Percentiles rank a stretch among this genome's conserved stretches.
Conservation (phyloP, 2,888 invertebrate species). For the Panzeria rudis region DNA sequence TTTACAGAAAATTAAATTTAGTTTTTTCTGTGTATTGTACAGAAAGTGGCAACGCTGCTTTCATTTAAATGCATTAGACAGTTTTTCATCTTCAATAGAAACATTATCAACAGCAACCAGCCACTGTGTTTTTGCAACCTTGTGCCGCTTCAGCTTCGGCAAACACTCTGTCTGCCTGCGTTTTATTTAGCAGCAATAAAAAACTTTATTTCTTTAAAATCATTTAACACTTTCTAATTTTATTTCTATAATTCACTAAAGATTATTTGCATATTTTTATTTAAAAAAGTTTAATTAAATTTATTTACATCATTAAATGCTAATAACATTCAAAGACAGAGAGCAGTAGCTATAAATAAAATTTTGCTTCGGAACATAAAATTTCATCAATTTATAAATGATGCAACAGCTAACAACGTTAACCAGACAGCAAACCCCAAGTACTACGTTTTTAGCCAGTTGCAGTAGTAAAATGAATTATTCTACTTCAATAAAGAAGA, state of each 20-base stretch:
- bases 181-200: background rate
- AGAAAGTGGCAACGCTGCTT: too few species aligned
- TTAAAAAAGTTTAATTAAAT: slow-evolving; percentile 48
- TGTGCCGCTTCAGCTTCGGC: too few species aligned
- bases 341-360: slow-evolving; percentile 62
- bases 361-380: slow-evolving; percentile 52
- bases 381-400: slow-evolving; percentile 70
- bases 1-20: too few species aligned
- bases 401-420: slow-evolving; percentile 61
- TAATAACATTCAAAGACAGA: slow-evolving; percentile 24
- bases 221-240: slow-evolving; percentile 1
- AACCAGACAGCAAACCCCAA: slow-evolving; percentile 50
- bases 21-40: too few species aligned
- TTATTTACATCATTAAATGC: slow-evolving; percentile 65
- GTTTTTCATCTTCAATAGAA: too few species aligned
- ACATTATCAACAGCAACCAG: too few species aligned
- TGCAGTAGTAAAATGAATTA: slow-evolving; percentile 57
- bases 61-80: too few species aligned
- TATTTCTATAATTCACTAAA: slow-evolving; percentile 21
- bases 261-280: slow-evolving; percentile 56
- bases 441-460: slow-evolving; percentile 54
- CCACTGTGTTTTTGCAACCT: too few species aligned
- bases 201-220: slow-evolving; percentile 7
- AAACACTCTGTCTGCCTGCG: too few species aligned
- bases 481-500: slow-evolving; percentile 52